phyloP scores from a whole-genome alignment of 2,797 vertebrate species.

The Hyperoplus immaculatus region DNA sequence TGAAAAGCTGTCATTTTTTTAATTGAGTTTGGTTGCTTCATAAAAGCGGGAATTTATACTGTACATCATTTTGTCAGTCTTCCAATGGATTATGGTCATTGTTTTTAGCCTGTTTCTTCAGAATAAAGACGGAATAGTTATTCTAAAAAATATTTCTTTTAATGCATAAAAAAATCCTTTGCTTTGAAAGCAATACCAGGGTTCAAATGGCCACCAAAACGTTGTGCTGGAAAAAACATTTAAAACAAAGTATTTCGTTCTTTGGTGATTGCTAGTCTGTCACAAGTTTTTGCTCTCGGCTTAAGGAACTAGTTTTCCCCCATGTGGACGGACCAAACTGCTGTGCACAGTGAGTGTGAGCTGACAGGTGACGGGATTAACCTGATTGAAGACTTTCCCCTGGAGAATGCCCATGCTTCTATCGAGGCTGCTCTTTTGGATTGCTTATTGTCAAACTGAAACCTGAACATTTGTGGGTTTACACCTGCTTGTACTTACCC shows the following conservation, averaged over 20 bases:
- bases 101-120: conserved; percentile 28
- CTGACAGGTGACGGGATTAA: conserved; percentile 63
- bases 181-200: background rate
- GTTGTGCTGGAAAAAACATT: conserved; percentile 21
- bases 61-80: conserved; percentile 1
- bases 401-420: conserved; percentile 48
- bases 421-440: conserved; percentile 47
- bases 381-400: conserved; percentile 52
- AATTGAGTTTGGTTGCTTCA: conserved; percentile 41
- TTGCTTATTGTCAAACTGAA: conserved; percentile 37
- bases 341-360: conserved; percentile 48
- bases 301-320: conserved; percentile 35
- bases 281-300: conserved; percentile 37
- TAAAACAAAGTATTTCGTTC: conserved; percentile 43
- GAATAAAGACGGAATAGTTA: conserved; percentile 34
- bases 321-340: conserved; percentile 49
- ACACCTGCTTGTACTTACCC: background rate
- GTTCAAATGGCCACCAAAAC: background rate
- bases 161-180: background rate
- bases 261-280: conserved; percentile 45
- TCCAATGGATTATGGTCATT: conserved; percentile 30
- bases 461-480: conserved; percentile 37
- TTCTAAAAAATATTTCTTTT: conserved; percentile 1
- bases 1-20: conserved; percentile 32
- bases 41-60: conserved; percentile 25